These are phyloP conservation scores for Cololabis saira DNA, from an alignment of 2,113 vertebrate species.

Conservation along the genomic window DNA sequence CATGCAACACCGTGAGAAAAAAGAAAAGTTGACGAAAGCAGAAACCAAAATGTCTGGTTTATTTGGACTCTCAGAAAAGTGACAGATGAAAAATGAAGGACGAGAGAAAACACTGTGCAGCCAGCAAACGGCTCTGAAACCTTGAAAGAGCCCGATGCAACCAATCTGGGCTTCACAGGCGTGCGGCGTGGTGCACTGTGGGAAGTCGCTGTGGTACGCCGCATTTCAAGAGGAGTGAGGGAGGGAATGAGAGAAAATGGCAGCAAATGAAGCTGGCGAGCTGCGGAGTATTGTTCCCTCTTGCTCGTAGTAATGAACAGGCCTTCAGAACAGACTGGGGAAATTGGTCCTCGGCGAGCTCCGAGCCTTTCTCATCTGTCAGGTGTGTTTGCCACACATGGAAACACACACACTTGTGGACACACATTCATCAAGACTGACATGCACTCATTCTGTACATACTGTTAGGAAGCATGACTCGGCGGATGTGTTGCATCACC, in stretches of 20 bases:
- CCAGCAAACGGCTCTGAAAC: slow-evolving; percentile 58
- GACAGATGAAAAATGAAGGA: slow-evolving; percentile 66
- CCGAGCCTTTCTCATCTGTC: slow-evolving; percentile 50
- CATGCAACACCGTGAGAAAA: neutral
- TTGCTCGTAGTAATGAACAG: slow-evolving; percentile 71
- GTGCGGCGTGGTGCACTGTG: slow-evolving; percentile 50
- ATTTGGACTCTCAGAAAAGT: slow-evolving; percentile 59
- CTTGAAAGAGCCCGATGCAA: slow-evolving; percentile 57
- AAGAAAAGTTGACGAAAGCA: neutral
- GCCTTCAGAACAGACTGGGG: slow-evolving; percentile 54
- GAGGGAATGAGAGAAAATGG: slow-evolving; percentile 68
- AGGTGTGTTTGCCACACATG: slow-evolving; percentile 43
- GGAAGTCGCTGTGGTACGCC: slow-evolving; percentile 48
- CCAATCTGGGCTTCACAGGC: slow-evolving; percentile 69
- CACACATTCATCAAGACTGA: slow-evolving; percentile 9
- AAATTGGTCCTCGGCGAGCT: slow-evolving; percentile 65
- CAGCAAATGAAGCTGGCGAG: slow-evolving; percentile 72
- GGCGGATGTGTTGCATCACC: slow-evolving; percentile 4
- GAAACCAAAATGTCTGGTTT: slow-evolving; percentile 56
- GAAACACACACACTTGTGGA: slow-evolving; percentile 19
- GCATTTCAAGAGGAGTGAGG: slow-evolving; percentile 34
- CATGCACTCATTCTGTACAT: neutral
- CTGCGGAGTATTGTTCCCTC: slow-evolving; percentile 69
- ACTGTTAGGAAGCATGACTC: slow-evolving; percentile 3
- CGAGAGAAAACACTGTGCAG: slow-evolving; percentile 56